These are phyloP conservation scores for Ochlodes sylvanus DNA, from an alignment of 2,888 invertebrate species.

Conservation along the genomic window DNA sequence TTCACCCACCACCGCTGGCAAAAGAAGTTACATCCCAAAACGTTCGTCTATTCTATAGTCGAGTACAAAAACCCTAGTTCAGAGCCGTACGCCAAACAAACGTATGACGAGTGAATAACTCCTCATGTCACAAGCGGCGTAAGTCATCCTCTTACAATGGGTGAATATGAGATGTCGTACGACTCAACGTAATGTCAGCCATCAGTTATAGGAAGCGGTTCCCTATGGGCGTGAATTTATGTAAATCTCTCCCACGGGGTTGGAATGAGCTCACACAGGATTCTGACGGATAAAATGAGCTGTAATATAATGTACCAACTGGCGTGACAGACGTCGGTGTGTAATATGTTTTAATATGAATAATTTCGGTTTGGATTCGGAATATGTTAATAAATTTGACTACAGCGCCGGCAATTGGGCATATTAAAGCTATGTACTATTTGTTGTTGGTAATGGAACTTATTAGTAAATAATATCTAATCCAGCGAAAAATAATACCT, in stretches of 20 bases:
- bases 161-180: constrained; percentile 16
- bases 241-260: constrained; percentile 7
- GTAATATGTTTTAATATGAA: neutral
- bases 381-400: too few species aligned
- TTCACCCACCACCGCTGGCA: too few species aligned
- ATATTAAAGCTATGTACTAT: too few species aligned
- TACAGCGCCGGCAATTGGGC: too few species aligned
- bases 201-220: constrained; percentile 18
- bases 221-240: constrained; percentile 21
- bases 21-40: too few species aligned
- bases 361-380: too few species aligned
- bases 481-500: too few species aligned
- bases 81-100: constrained; percentile 10
- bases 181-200: constrained; percentile 16
- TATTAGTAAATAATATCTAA: too few species aligned
- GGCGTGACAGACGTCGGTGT: neutral
- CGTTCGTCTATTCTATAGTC: neutral
- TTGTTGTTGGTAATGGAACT: too few species aligned
- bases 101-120: constrained; percentile 4
- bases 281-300: constrained; percentile 4
- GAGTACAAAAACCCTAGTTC: neutral
- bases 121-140: constrained; percentile 1
- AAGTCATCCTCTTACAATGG: constrained; percentile 10
- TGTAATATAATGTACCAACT: constrained; percentile 5
- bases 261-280: neutral